A percentile compares a stretch with the other conserved stretches of the same genome.
Conservation (phyloP, 2,888 invertebrate genomes). For the Nephrotoma flavescens region DNA sequence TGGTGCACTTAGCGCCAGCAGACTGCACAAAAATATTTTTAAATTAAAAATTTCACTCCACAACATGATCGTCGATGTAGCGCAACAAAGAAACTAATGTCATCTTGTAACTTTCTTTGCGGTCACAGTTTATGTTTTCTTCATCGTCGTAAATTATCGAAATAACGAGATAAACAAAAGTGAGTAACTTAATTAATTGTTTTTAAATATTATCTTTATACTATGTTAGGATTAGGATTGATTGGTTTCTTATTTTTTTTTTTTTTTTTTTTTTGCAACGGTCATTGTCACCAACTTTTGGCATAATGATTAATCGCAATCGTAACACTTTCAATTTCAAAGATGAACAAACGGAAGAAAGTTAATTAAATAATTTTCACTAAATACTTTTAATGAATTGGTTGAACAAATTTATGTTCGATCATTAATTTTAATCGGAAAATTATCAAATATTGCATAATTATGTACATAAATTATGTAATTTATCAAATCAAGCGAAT, state of each 20-base stretch:
- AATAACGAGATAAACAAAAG: not conserved
- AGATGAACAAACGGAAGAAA: not conserved
- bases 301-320: not conserved
- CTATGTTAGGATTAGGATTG: not conserved
- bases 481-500: not conserved
- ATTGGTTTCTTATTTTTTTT: too few relatives aligned
- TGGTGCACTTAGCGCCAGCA: not conserved
- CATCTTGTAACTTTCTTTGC: not conserved
- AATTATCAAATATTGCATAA: not conserved
- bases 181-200: not conserved
- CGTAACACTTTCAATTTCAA: not conserved
- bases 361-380: not conserved
- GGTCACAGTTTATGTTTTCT: not conserved
- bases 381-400: not conserved
- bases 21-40: not conserved
- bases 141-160: not conserved
- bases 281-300: not conserved
- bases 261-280: not conserved
- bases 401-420: not conserved
- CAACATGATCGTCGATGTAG: not conserved
- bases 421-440: not conserved
- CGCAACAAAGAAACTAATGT: not conserved
- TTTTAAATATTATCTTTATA: not conserved
- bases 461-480: not conserved
- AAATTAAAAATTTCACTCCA: not conserved